These are phyloP conservation scores for Agapostemon virescens DNA, from an alignment of 2,888 invertebrate species.

Conservation along the genomic window DNA sequence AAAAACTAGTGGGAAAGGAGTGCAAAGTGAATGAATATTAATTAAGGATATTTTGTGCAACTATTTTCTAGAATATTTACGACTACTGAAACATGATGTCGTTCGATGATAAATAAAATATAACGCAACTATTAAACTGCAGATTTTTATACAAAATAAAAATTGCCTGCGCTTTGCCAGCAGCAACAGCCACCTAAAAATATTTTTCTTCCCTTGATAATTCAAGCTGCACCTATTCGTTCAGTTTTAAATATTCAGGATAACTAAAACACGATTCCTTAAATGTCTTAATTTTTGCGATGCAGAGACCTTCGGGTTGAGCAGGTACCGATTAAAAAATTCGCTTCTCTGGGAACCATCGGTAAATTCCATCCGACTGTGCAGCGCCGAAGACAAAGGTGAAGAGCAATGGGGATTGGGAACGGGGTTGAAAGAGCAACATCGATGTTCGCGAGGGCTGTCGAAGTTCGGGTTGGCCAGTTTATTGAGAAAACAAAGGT, in stretches of 20 bases:
- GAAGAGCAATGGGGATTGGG: neutral
- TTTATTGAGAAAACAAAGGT: slow-evolving; percentile 56
- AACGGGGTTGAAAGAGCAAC: slow-evolving; percentile 19
- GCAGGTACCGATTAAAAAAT: neutral
- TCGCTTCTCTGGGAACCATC: neutral
- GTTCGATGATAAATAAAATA: too few relatives aligned
- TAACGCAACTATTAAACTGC: too few relatives aligned
- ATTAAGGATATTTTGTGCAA: too few relatives aligned
- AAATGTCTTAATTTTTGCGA: neutral
- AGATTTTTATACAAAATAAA: too few relatives aligned
- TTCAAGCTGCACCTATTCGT: too few relatives aligned
- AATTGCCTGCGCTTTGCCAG: too few relatives aligned
- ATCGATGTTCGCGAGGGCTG: slow-evolving; percentile 15
- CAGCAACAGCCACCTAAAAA: too few relatives aligned
- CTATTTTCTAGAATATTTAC: too few relatives aligned
- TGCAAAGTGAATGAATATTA: too few relatives aligned
- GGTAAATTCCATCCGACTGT: neutral
- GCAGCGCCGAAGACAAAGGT: neutral
- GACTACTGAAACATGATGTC: too few relatives aligned
- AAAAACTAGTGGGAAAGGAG: too few relatives aligned
- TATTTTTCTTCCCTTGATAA: too few relatives aligned
- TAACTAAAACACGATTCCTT: neutral
- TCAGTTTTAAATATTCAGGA: neutral
- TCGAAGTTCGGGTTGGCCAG: slow-evolving; percentile 38
- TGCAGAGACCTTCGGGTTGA: neutral